Conservation (phyloP, 2,113 vertebrate genomes). For the Anguilla japonica region DNA sequence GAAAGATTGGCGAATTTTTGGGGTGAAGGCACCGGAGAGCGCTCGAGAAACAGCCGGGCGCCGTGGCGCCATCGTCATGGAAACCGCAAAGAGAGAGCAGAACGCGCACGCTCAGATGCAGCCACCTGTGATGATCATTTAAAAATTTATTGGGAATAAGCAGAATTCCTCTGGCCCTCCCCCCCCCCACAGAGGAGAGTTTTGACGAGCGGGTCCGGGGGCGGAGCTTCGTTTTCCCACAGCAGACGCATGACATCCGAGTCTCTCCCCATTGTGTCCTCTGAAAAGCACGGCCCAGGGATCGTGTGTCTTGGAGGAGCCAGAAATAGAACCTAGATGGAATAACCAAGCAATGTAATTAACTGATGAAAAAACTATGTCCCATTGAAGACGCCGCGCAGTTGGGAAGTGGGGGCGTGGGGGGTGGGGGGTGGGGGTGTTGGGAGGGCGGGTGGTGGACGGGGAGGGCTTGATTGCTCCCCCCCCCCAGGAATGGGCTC, state of each 20-base stretch:
- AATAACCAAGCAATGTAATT: slow-evolving; percentile 51
- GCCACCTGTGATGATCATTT: slow-evolving; percentile 33
- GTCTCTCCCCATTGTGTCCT: slow-evolving; percentile 36
- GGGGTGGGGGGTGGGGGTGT: background rate
- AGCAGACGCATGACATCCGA: slow-evolving; percentile 32
- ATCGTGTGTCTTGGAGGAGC: slow-evolving; percentile 37
- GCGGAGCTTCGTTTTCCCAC: slow-evolving; percentile 16
- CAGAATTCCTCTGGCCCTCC: background rate
- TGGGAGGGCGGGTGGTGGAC: background rate
- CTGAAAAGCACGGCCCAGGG: slow-evolving; percentile 34
- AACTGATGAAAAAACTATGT: slow-evolving; percentile 21
- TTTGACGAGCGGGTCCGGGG: background rate
- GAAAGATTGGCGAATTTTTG: background rate
- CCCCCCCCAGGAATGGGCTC: slow-evolving; percentile 17
- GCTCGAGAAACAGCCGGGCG: background rate
- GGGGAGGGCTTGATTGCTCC: background rate
- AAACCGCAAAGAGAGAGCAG: slow-evolving; percentile 40
- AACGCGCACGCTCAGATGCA: slow-evolving; percentile 12
- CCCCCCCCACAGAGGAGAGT: background rate
- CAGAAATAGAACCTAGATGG: slow-evolving; percentile 40
- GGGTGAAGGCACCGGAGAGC: background rate
- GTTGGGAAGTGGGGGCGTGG: background rate
- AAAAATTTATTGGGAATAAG: slow-evolving; percentile 36
- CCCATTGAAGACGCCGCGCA: background rate
- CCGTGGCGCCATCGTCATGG: slow-evolving; percentile 43